Conservation (phyloP, 2,888 invertebrate genomes). For the Pharmacophagus antenor region DNA sequence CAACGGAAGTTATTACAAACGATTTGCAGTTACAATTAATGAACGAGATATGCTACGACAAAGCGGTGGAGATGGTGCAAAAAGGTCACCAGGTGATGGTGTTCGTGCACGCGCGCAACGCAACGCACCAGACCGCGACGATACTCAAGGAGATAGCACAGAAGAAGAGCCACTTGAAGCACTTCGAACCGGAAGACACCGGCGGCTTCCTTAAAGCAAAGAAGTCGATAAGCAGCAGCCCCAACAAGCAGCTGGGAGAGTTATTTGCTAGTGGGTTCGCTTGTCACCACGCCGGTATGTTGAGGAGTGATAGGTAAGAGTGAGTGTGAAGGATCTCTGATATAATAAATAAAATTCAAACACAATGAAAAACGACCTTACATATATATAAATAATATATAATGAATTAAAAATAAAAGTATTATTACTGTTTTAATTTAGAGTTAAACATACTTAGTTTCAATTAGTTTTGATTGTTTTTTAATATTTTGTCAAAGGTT, state of each 20-base stretch:
- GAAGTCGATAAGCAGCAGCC: constrained; percentile 85
- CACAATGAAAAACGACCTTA: too few species aligned
- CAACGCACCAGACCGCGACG: constrained; percentile 94
- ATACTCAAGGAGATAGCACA: constrained; percentile 90
- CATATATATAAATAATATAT: too few species aligned
- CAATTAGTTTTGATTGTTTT: too few species aligned
- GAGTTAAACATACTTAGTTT: too few species aligned
- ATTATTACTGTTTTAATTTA: too few species aligned
- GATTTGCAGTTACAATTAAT: constrained; percentile 84
- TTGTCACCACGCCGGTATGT: constrained; percentile 98
- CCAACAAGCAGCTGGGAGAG: constrained; percentile 91
- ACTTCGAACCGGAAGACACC: constrained; percentile 85
- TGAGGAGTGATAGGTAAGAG: constrained; percentile 89
- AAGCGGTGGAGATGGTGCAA: constrained; percentile 91
- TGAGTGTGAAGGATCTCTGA: not conserved
- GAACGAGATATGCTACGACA: constrained; percentile 96
- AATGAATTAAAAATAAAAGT: too few species aligned
- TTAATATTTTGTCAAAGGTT: too few species aligned
- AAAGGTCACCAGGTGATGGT: constrained; percentile 98
- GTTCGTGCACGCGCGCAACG: constrained; percentile 98
- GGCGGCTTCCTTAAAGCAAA: constrained; percentile 84
- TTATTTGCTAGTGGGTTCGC: constrained; percentile 93
- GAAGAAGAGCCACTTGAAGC: constrained; percentile 85
- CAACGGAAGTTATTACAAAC: not conserved
- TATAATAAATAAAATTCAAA: not conserved